Evolutionary conservation across 1,140 invertebrate species (phyloP).

Genomic region (Pogonognathellus flavescens): DNA sequence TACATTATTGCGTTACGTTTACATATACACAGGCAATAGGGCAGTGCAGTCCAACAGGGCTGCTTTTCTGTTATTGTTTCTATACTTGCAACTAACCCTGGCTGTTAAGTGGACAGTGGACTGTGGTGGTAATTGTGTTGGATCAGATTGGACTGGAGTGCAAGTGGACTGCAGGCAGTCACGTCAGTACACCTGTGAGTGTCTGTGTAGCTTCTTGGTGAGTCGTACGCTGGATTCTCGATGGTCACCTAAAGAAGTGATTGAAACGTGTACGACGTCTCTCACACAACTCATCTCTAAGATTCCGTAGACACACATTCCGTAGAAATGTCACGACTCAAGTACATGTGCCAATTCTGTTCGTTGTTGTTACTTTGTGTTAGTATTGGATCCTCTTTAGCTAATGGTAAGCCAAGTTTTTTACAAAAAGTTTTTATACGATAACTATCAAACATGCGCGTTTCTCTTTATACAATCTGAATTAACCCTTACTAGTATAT

Average conservation of each 20-base stretch:
- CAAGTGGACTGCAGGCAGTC: background rate
- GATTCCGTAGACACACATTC: slow-evolving; percentile 40
- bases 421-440: too few relatives aligned
- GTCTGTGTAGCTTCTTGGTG: slow-evolving; percentile 32
- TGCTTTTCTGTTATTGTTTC: slow-evolving; percentile 1
- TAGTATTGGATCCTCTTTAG: slow-evolving; percentile 36
- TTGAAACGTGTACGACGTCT: slow-evolving; percentile 46
- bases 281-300: slow-evolving; percentile 8
- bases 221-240: slow-evolving; percentile 27
- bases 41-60: background rate
- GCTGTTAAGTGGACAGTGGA: too few relatives aligned
- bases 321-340: slow-evolving; percentile 38
- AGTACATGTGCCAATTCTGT: slow-evolving; percentile 44
- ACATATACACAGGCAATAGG: background rate
- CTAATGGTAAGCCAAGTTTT: background rate
- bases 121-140: too few relatives aligned
- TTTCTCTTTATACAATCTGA: too few relatives aligned
- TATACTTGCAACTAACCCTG: background rate
- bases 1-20: too few relatives aligned
- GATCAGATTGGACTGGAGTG: too few relatives aligned
- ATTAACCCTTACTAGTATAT: too few relatives aligned
- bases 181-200: slow-evolving; percentile 11
- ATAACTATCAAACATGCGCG: too few relatives aligned
- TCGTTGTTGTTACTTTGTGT: slow-evolving; percentile 33
- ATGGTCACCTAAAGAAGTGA: slow-evolving; percentile 46